Evolutionary conservation across 2,888 invertebrate species (phyloP).

Genomic region (Pinctada fucata): DNA sequence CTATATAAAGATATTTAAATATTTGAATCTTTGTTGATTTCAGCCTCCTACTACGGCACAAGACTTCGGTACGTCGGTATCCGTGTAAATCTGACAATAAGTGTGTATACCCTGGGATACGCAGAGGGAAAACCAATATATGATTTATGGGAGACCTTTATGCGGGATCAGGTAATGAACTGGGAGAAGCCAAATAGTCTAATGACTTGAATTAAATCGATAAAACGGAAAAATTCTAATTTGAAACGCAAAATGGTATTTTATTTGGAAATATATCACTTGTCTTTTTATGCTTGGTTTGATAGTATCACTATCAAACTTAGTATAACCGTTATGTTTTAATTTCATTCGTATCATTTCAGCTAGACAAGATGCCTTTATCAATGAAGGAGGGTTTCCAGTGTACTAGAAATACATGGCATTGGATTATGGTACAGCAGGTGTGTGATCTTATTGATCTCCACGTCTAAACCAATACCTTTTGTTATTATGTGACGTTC

Average conservation of each 20-base stretch:
- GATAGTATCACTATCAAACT: too few relatives aligned
- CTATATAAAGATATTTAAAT: too few relatives aligned
- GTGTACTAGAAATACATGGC: constrained; percentile 62
- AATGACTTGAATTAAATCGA: too few relatives aligned
- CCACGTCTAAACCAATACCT: neutral
- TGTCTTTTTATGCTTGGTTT: too few relatives aligned
- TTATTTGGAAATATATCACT: too few relatives aligned
- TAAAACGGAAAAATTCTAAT: too few relatives aligned
- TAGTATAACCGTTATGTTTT: too few relatives aligned
- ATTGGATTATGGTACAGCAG: constrained; percentile 68
- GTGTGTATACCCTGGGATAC: constrained; percentile 58
- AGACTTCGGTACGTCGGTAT: constrained; percentile 63
- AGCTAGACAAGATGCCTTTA: constrained; percentile 59
- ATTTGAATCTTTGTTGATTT: constrained; percentile 2
- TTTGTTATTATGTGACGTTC: too few relatives aligned
- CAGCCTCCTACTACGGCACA: constrained; percentile 63
- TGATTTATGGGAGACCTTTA: constrained; percentile 64
- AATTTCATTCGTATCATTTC: constrained; percentile 19
- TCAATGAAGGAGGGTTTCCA: constrained; percentile 64
- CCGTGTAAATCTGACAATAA: constrained; percentile 64
- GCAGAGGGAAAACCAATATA: constrained; percentile 61
- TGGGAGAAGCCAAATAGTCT: too few relatives aligned
- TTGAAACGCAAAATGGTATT: too few relatives aligned
- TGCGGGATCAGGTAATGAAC: constrained; percentile 52
- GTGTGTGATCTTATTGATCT: constrained; percentile 38